Conservation (phyloP, 2,888 invertebrate genomes). For the Eupithecia exiguata region DNA sequence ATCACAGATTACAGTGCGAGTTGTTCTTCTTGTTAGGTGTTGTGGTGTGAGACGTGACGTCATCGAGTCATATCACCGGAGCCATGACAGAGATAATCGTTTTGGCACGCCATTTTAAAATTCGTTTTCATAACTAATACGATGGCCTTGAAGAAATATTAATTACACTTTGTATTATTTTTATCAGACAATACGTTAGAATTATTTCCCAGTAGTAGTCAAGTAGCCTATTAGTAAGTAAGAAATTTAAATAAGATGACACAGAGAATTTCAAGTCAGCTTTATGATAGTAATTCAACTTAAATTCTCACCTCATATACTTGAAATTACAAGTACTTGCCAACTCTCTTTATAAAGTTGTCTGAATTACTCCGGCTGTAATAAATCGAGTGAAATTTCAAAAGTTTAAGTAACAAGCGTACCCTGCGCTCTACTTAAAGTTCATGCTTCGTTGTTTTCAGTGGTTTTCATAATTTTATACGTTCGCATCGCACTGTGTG, state of each 20-base stretch:
- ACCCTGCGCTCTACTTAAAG: conserved; percentile 53
- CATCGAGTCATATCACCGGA: no score
- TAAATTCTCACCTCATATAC: conserved; percentile 18
- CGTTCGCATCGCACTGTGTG: conserved; percentile 28
- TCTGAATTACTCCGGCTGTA: conserved; percentile 51
- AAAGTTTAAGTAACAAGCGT: conserved; percentile 53
- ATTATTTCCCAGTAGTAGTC: no score
- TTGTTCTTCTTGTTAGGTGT: no score
- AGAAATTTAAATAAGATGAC: background rate
- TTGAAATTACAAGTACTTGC: conserved; percentile 27
- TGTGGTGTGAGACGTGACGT: no score
- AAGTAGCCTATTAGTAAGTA: background rate
- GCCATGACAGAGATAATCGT: no score
- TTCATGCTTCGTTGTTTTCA: conserved; percentile 43
- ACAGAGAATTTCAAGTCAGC: background rate
- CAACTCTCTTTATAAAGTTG: conserved; percentile 52
- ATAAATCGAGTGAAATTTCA: conserved; percentile 59
- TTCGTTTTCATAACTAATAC: no score
- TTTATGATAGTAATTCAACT: conserved; percentile 3
- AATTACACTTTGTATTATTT: no score
- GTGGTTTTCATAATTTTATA: conserved; percentile 41
- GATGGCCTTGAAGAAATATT: no score
- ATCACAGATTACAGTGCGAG: no score
- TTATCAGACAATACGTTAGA: no score
- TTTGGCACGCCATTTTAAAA: no score